Evolutionary conservation across 2,797 vertebrate genomes (phyloP), one percentile per base, ranked within the genome.

Genomic region (Sarcoramphus papa): DNA sequence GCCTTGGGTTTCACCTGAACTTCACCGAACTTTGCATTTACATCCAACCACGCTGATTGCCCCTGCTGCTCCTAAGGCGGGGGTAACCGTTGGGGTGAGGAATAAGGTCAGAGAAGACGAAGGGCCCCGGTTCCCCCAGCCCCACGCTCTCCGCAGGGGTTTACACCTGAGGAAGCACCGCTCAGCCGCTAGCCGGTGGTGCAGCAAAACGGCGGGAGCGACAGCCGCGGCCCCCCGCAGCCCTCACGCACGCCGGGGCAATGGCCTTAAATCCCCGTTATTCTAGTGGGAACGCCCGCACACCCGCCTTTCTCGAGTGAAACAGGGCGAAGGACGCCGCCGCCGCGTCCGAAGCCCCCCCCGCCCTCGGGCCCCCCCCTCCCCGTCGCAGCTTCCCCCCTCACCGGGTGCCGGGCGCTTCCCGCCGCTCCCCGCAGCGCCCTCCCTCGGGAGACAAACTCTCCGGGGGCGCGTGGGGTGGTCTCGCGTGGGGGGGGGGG

Each of bases 31-130:
- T 87, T 68, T 0, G 1, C 22, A 2, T 10, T 9, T 9, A 2
- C 3, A 8, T 20, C 25, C 7, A 10, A 5, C 25, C 24, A 4
- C 14, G 28, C 40, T 1, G 27, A 1, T 14, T 19, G 24, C 40
- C 40, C 37, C 31, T 0, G 47, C 54, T 6, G 31, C 43, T 54
- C 35, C 41, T 3, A 6, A 2, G 11, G 1, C 40, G 9, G n/a
- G 24, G 33, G 3, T 2, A 30, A 8, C 9, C 24, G 6, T 8
- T 2, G 6, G 53, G 31, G n/a, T 2, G 31, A 67, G 56, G 35
- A 10, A 5, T 4, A 4, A 7, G 31, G 17, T 1, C 30, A 1
- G 8, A 2, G 43, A 3, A 21, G 35, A 8, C 1, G 7, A 14
- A 28, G 12, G 62, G 30, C 21, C 25, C 10, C 24, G 7, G 19